These are phyloP conservation scores for Mylabris phalerata DNA, from an alignment of 1,140 invertebrate genomes.

Conservation along the genomic window DNA sequence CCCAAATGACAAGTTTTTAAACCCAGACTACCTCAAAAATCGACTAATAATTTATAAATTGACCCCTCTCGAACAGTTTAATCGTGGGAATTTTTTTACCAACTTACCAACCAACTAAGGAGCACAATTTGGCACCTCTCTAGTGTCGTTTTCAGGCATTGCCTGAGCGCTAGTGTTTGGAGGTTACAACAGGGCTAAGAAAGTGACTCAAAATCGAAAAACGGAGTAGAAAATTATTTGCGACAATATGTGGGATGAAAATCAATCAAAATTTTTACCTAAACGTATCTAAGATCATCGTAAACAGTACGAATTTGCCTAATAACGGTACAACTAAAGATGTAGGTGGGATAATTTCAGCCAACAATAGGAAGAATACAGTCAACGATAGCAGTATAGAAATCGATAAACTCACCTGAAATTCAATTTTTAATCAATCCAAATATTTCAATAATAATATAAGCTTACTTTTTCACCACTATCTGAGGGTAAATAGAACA, in stretches of 20 bases:
- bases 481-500: constrained; percentile 98
- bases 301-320: constrained; percentile 98
- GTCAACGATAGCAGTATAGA: constrained; percentile 98
- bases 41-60: no score
- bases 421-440: constrained; percentile 15
- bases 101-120: no score
- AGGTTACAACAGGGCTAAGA: no score
- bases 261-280: constrained; percentile 55
- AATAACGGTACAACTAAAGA: constrained; percentile 96
- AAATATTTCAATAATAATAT: constrained; percentile 8
- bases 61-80: no score
- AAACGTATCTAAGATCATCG: constrained; percentile 97
- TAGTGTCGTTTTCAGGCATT: no score
- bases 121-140: no score
- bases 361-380: constrained; percentile 98
- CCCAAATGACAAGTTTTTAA: no score
- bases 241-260: background rate
- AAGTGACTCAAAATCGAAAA: no score
- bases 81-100: no score
- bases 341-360: constrained; percentile 97
- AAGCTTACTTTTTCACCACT: constrained; percentile 92
- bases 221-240: no score
- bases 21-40: no score
- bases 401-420: constrained; percentile 90
- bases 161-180: no score